A percentile compares a stretch with the other conserved stretches of the same genome.
Evolutionary conservation across 2,113 vertebrate genomes (phyloP).

Genomic region (Proterorhinus semilunaris): DNA sequence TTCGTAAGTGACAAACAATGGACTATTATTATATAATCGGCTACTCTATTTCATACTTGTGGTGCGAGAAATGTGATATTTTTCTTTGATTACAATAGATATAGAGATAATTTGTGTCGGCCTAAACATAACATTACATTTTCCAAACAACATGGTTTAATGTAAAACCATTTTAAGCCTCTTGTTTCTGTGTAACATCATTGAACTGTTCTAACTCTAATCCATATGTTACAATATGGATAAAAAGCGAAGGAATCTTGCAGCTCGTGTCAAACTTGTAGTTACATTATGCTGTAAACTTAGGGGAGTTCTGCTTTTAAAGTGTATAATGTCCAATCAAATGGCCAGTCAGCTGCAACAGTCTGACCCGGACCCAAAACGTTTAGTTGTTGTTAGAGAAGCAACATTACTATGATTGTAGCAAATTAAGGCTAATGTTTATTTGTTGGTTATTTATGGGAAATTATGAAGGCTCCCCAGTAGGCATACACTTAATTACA

Average conservation of each 20-base stretch:
- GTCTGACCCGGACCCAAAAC: not conserved
- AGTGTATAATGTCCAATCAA: not conserved
- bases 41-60: too few relatives aligned
- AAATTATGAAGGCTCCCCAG: not conserved
- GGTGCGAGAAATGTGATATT: too few relatives aligned
- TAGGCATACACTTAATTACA: not conserved
- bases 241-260: not conserved
- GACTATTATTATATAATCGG: too few relatives aligned
- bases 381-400: not conserved
- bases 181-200: too few relatives aligned
- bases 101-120: too few relatives aligned
- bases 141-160: too few relatives aligned
- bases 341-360: not conserved
- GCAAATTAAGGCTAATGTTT: not conserved
- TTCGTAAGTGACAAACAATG: conserved; percentile 39
- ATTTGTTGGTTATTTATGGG: too few relatives aligned
- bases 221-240: not conserved
- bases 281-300: not conserved
- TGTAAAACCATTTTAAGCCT: too few relatives aligned
- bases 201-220: not conserved
- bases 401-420: not conserved
- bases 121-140: too few relatives aligned
- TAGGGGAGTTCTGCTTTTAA: not conserved
- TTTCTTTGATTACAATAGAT: too few relatives aligned
- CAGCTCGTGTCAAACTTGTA: not conserved